Percentiles rank a stretch among this genome's conserved stretches.
Conservation (phyloP, 2,888 invertebrate genomes). For the Sceliomorpha sp. region DNA sequence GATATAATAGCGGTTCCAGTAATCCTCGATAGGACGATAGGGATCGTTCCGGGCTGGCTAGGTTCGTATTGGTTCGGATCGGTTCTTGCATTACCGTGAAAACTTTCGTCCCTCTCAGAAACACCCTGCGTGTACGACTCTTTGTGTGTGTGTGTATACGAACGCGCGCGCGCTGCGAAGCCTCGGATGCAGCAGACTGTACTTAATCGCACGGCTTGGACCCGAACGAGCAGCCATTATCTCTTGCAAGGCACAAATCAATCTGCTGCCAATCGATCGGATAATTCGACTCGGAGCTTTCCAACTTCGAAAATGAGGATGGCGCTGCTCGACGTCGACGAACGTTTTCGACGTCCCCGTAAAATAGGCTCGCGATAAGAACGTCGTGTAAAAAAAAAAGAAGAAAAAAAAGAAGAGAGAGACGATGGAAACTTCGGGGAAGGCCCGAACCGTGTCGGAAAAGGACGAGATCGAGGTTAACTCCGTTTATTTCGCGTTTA, state of each 20-base stretch:
- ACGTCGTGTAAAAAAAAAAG: conserved; percentile 5
- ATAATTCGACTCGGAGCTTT: conserved; percentile 66
- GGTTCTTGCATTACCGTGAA: conserved; percentile 26
- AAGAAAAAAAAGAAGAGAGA: conserved; percentile 1
- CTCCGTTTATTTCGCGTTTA: too few species aligned
- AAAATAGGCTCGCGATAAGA: conserved; percentile 4
- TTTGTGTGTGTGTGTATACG: not conserved
- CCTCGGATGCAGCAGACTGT: conserved; percentile 63
- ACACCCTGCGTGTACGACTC: conserved; percentile 2
- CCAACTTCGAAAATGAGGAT: conserved; percentile 54
- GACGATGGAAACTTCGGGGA: too few species aligned
- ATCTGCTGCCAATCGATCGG: conserved; percentile 72
- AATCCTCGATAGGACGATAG: conserved; percentile 25
- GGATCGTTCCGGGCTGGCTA: conserved; percentile 6
- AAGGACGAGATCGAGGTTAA: too few species aligned
- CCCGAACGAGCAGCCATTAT: conserved; percentile 67
- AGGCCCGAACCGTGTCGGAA: too few species aligned
- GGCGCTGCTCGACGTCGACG: conserved; percentile 30
- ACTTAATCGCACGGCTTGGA: conserved; percentile 67
- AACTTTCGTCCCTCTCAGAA: conserved; percentile 9
- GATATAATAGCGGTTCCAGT: conserved; percentile 5
- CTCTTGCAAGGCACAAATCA: conserved; percentile 69
- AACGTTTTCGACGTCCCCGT: conserved; percentile 13
- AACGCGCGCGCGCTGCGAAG: conserved; percentile 32
- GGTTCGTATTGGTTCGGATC: conserved; percentile 22